Percentiles rank a stretch among this genome's conserved stretches.
Evolutionary conservation across 2,113 vertebrate genomes (phyloP).

Genomic region (Chlamydotis undulata): DNA sequence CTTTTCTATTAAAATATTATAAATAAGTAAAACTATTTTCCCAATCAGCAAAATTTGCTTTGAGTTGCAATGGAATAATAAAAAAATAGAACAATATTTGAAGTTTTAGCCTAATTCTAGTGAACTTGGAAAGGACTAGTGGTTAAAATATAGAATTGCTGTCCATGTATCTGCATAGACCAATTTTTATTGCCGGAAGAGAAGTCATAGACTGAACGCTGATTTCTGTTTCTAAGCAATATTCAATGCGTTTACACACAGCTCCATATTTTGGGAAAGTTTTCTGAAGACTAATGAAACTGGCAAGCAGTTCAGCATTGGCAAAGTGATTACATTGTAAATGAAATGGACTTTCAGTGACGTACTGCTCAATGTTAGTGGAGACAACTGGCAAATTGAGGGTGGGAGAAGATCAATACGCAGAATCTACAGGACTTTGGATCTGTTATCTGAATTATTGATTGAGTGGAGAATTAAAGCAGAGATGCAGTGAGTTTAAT

Average conservation of each 20-base stretch:
- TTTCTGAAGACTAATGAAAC: constrained; percentile 47
- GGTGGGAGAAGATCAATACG: constrained; percentile 63
- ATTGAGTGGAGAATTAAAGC: constrained; percentile 63
- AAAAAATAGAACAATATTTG: not conserved
- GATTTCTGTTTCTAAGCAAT: constrained; percentile 11
- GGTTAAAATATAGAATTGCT: not conserved
- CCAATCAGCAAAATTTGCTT: not conserved
- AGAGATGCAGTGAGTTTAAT: constrained; percentile 65
- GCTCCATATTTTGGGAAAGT: constrained; percentile 32
- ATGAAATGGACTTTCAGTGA: constrained; percentile 55
- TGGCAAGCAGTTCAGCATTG: not conserved
- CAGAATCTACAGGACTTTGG: constrained; percentile 62
- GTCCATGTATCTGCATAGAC: not conserved
- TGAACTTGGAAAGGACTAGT: not conserved
- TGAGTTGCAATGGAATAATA: not conserved
- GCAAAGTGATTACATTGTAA: constrained; percentile 58
- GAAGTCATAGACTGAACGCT: not conserved
- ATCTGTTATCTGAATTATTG: constrained; percentile 64
- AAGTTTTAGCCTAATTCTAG: not conserved
- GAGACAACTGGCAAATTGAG: constrained; percentile 63
- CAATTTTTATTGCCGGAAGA: not conserved
- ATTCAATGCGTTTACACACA: not conserved
- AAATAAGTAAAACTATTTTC: not conserved
- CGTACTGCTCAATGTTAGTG: constrained; percentile 45
- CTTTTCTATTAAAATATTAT: not conserved